Evolutionary conservation across 2,113 vertebrate species (phyloP).

Genomic region (Heloderma charlesbogerti): DNA sequence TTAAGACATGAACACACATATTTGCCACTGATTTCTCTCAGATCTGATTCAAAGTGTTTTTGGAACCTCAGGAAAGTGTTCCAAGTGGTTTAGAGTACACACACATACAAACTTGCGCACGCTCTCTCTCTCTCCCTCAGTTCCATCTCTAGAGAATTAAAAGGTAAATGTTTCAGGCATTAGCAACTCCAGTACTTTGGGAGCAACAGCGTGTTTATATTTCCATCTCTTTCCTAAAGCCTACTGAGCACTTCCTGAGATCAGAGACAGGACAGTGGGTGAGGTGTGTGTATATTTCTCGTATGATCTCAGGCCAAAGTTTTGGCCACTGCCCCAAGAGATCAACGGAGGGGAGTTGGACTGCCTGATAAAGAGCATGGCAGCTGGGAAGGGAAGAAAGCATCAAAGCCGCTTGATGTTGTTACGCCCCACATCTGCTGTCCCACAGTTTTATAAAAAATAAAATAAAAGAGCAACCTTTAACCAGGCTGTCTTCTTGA

Average conservation of each 20-base stretch:
- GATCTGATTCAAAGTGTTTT: conserved; percentile 18
- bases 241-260: conserved; percentile 39
- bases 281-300: conserved; percentile 22
- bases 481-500: not conserved
- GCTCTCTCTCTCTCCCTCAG: not conserved
- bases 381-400: not conserved
- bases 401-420: conserved; percentile 1
- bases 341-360: conserved; percentile 22
- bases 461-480: not conserved
- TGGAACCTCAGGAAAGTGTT: conserved; percentile 9
- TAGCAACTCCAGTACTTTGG: conserved; percentile 18
- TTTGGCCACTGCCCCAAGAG: conserved; percentile 11
- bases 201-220: conserved; percentile 24
- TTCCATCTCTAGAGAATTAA: conserved; percentile 9
- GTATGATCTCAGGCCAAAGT: conserved; percentile 38
- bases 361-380: conserved; percentile 21
- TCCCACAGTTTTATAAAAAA: not conserved
- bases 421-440: conserved; percentile 14
- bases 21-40: conserved; percentile 9
- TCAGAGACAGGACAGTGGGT: conserved; percentile 33
- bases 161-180: conserved; percentile 24
- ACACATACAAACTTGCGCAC: not conserved
- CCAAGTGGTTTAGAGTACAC: not conserved
- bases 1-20: conserved; percentile 3
- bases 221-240: conserved; percentile 30